Evolutionary conservation across 2,113 vertebrate species (phyloP).

Genomic region (Dendrocopos noguchii): DNA sequence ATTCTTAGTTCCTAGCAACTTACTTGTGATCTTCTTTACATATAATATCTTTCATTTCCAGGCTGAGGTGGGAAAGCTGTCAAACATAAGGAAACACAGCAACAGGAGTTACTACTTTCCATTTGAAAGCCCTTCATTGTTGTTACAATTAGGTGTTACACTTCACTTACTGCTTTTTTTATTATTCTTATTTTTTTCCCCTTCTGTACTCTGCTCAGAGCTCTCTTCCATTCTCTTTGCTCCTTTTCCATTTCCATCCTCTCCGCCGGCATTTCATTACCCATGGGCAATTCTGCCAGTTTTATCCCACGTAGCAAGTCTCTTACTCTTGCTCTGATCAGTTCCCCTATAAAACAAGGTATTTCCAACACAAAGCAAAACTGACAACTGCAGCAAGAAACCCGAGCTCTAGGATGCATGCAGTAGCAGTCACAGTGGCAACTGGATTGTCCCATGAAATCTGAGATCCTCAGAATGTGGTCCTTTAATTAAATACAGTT

Average conservation of each 20-base stretch:
- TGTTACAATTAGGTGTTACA: background rate
- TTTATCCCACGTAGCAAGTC: background rate
- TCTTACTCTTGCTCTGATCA: background rate
- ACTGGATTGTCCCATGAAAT: conserved; percentile 42
- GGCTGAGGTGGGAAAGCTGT: background rate
- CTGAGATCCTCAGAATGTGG: conserved; percentile 23
- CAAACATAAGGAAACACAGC: background rate
- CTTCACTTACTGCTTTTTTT: background rate
- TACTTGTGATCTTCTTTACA: background rate
- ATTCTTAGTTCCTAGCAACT: background rate
- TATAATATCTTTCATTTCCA: background rate
- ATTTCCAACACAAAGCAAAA: background rate
- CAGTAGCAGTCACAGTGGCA: background rate
- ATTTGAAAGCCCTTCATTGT: background rate
- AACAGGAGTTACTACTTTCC: background rate
- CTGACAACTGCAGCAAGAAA: background rate
- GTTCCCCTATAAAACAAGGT: background rate
- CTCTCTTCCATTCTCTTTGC: background rate
- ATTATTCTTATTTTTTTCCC: background rate
- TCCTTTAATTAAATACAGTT: conserved; percentile 72
- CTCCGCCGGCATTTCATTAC: background rate
- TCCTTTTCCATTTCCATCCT: background rate
- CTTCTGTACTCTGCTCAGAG: background rate
- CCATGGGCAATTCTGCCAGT: background rate
- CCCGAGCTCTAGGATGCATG: background rate